Evolutionary conservation across 2,113 vertebrate species (phyloP), one percentile per base, ranked within the genome.

Genomic region (Calonectris borealis): DNA sequence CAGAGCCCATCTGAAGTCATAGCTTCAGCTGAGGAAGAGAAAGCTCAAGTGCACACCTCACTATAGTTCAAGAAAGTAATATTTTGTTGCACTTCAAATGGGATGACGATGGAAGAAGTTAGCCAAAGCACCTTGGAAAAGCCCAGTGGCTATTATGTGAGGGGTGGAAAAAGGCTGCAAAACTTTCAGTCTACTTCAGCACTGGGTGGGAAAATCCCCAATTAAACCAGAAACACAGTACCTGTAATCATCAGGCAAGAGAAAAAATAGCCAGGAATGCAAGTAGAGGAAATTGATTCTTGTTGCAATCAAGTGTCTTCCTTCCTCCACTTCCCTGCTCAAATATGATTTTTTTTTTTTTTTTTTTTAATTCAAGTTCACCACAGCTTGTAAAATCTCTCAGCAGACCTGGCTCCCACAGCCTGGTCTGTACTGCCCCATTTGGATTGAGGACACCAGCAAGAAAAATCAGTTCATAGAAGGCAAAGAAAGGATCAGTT

Each of bases 201-300:
- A 36, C 22, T 40, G 34, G 66, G 52, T 93, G 90, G 70, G 87
- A 92, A 96, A 97, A 86, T 26, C 71, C 78, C 78, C 66, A 80
- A 29, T 92, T 90, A 96, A 94, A 85, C 62, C 71, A 46, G 16
- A 85, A 93, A 57, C 26, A 54, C 22, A 61, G 52, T 11, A 95
- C 79, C 84, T 88, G 76, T 11, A 90, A 81, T 49, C 46, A 66
- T 42, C 79, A 77, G 34, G 80, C 70, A 75, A 96, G 32, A 84
- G 42, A 71, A 88, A 79, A 89, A 85, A 52, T 6, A 82, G 36
- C 52, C 75, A 70, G 78, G 54, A 91, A 72, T 7, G 27, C 40
- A 88, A 89, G 61, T 0, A 58, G 46, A 95, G 82, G 94, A 95
- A 96, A 96, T 77, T 57, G 44, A 65, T 83, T 93, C 87, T 72